Percentiles rank a stretch among this genome's conserved stretches.
Conservation (phyloP, 2,888 invertebrate genomes). For the Drosophila subquinaria region DNA sequence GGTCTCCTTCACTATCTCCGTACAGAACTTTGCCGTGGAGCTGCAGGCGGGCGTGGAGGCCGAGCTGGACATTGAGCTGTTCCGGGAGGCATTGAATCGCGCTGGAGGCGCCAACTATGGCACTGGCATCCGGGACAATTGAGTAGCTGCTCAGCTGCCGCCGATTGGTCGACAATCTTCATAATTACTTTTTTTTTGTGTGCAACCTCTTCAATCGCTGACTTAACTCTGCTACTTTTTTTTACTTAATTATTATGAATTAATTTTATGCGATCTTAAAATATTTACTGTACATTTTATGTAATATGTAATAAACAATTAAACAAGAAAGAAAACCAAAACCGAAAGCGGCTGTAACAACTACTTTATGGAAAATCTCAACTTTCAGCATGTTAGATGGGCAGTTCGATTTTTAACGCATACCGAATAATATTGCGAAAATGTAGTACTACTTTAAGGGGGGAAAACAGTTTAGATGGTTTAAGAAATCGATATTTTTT, state of each 20-base stretch:
- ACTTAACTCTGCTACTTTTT: slow-evolving; percentile 67
- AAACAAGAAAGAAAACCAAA: slow-evolving; percentile 43
- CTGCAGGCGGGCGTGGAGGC: slow-evolving; percentile 89
- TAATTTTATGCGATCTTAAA: slow-evolving; percentile 76
- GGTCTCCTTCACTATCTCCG: slow-evolving; percentile 3
- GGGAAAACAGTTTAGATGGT: too few relatives aligned
- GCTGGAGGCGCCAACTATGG: slow-evolving; percentile 94
- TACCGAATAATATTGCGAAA: too few relatives aligned
- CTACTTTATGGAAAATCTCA: neutral
- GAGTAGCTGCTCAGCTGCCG: slow-evolving; percentile 2
- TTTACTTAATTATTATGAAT: slow-evolving; percentile 78
- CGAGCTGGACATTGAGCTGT: slow-evolving; percentile 90
- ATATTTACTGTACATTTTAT: slow-evolving; percentile 77
- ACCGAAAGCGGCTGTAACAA: neutral
- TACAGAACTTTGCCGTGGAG: slow-evolving; percentile 92
- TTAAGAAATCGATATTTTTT: too few relatives aligned
- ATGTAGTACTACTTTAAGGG: too few relatives aligned
- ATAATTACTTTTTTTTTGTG: slow-evolving; percentile 53
- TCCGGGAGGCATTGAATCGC: slow-evolving; percentile 89
- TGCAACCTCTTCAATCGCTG: slow-evolving; percentile 61
- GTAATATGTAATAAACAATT: slow-evolving; percentile 71
- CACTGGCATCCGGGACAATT: slow-evolving; percentile 89
- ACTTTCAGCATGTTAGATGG: neutral
- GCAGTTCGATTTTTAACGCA: too few relatives aligned
- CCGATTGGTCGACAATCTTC: slow-evolving; percentile 16